A percentile compares a stretch with the other conserved stretches of the same genome.
phyloP scores from a whole-genome alignment of 1,140 invertebrate species.

The Drosophila ercepeae region DNA sequence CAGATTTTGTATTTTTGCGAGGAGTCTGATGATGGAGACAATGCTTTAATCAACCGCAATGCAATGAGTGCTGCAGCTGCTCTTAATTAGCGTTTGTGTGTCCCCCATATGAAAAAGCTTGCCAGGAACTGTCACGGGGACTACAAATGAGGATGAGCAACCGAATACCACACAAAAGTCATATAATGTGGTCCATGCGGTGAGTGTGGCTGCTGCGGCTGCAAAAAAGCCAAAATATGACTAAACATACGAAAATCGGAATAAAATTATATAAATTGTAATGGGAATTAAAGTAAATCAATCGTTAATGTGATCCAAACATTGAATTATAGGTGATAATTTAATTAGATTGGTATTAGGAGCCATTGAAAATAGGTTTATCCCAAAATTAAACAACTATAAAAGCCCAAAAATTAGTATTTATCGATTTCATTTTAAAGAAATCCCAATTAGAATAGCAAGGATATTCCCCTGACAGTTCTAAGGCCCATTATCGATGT shows the following conservation, averaged over 20 bases:
- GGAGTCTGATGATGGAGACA: background rate
- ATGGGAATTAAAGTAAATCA: background rate
- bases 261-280: background rate
- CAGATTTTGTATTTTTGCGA: background rate
- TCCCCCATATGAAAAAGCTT: constrained; percentile 2
- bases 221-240: constrained; percentile 7
- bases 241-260: background rate
- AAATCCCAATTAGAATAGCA: background rate
- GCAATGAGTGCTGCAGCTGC: constrained; percentile 26
- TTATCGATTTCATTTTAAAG: background rate
- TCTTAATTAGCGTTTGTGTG: constrained; percentile 46
- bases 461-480: background rate
- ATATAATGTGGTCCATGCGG: constrained; percentile 12
- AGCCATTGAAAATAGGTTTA: background rate
- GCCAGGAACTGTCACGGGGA: background rate
- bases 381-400: background rate
- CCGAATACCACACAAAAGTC: constrained; percentile 21
- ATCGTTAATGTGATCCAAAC: background rate
- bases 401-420: background rate
- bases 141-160: background rate
- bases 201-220: constrained; percentile 13
- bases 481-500: constrained; percentile 4
- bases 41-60: constrained; percentile 50
- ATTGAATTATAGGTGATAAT: background rate
- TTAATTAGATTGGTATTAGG: background rate